phyloP scores from a whole-genome alignment of 2,888 invertebrate genomes.

The Tuta absoluta region DNA sequence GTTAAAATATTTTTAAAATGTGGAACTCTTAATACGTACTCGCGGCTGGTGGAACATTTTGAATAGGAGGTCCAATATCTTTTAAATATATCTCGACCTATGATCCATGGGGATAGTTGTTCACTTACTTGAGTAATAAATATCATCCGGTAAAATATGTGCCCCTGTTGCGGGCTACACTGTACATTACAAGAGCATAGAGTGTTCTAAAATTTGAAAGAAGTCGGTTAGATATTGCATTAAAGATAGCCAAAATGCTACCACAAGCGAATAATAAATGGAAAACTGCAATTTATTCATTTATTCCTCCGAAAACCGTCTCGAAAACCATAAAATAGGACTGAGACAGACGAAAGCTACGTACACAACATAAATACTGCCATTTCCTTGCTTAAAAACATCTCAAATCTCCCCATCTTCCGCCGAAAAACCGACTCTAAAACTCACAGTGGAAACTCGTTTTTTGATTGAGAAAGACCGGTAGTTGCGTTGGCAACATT shows the following conservation, averaged over 20 bases:
- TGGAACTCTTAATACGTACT: too few relatives aligned
- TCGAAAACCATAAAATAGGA: constrained; percentile 68
- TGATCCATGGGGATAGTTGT: too few relatives aligned
- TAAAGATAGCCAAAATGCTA: neutral
- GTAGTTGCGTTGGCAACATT: constrained; percentile 2
- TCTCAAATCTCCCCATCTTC: constrained; percentile 25
- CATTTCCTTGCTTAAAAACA: constrained; percentile 36
- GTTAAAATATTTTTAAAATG: too few relatives aligned
- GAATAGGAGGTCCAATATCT: too few relatives aligned
- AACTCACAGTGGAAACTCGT: neutral
- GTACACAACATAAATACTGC: constrained; percentile 66
- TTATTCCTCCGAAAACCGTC: constrained; percentile 62
- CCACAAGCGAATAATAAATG: neutral
- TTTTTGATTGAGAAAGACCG: neutral
- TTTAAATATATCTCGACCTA: too few relatives aligned
- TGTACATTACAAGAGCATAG: too few relatives aligned
- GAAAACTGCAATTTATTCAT: constrained; percentile 60
- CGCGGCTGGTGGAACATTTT: too few relatives aligned
- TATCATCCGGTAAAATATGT: too few relatives aligned
- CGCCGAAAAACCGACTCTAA: neutral
- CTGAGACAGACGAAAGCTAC: constrained; percentile 63
- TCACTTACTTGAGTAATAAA: too few relatives aligned
- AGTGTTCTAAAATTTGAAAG: too few relatives aligned
- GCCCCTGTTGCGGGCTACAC: too few relatives aligned
- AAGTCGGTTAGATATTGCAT: too few relatives aligned